phyloP scores from a whole-genome alignment of 2,888 invertebrate genomes.

The Branchipolynoe longqiensis region DNA sequence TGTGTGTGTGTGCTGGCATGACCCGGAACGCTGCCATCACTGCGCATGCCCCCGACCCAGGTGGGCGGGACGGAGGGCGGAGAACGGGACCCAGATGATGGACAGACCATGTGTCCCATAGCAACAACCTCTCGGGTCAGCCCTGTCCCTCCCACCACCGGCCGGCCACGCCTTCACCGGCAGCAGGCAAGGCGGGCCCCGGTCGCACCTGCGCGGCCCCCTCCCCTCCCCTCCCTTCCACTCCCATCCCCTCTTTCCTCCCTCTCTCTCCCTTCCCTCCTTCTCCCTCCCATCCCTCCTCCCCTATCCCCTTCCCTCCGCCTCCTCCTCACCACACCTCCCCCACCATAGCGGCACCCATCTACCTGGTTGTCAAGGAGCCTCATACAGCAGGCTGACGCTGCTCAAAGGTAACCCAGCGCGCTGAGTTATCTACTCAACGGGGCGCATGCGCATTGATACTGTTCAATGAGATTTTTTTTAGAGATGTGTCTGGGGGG shows the following conservation, averaged over 20 bases:
- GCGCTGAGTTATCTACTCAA: not conserved
- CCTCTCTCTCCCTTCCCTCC: not conserved
- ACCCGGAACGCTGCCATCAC: too few species aligned
- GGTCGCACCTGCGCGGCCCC: not conserved
- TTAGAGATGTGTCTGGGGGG: conserved; percentile 1
- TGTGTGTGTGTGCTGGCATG: too few species aligned
- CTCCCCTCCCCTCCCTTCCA: too few species aligned
- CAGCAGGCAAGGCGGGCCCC: not conserved
- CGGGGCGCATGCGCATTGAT: too few species aligned
- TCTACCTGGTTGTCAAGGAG: conserved; percentile 16
- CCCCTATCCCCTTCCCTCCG: too few species aligned
- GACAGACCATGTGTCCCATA: conserved; percentile 13
- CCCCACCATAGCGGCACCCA: too few species aligned
- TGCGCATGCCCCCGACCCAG: too few species aligned
- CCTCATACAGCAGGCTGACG: not conserved
- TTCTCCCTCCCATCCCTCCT: too few species aligned
- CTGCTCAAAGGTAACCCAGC: conserved; percentile 5
- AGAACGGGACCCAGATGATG: conserved; percentile 2
- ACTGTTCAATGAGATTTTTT: not conserved
- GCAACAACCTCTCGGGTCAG: conserved; percentile 12
- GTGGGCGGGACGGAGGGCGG: too few species aligned
- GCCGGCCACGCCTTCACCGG: not conserved
- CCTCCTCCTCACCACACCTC: too few species aligned
- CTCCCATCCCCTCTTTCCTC: too few species aligned
- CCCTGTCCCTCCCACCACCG: too few species aligned